Base-by-base conservation (phyloP, 2,888 invertebrate genomes). In the Leucophenga montana region DNA sequence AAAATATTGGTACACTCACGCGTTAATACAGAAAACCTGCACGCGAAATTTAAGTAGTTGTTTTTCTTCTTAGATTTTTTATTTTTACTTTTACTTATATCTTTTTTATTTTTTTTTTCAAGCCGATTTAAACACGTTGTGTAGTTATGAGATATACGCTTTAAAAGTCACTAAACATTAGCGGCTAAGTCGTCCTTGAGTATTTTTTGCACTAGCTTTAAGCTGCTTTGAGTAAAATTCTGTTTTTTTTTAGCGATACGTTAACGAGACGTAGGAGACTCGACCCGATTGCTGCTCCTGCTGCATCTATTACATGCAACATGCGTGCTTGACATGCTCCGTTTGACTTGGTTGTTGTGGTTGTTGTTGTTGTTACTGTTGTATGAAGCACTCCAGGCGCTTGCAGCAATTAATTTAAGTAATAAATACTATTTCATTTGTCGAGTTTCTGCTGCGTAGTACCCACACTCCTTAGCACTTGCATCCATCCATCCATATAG, bases 401-500 rank as follows among this genome's bases (percentile, higher is more conserved):
- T 27, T 44, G 22, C 53, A 62, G 75, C 85, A 81, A 84, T 81
- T 81, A 84, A 81, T 83, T 83, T 72, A 64, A 74, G 78, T 73
- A 77, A 80, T 77, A 84, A 84, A 83, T 83, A 73, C 73, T 68
- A 73, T 69, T 74, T 71, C 74, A 74, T 74, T 74, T 69, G 66
- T 69, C 71, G 69, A 67, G 68, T n/a, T 46, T 18, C 1, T 3
- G 11, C 33, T 33, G 9, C 39, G 16, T 39, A 66, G 46, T 22
- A 18, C 27, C 14, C 33, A 16, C 61, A 9, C 14, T 33, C 18
- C 33, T 14, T 61, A 27, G n/a, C 64, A 13, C 46, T 61, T 18
- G n/a, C 61, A 14, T 33, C 39, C 8, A 39, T 39, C 8, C 39
- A 39, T 11, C 8, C 39, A 39, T 39, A 8, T 39, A 39, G 8